Conservation (phyloP, 2,888 invertebrate genomes). For the Pachydiplax longipennis region DNA sequence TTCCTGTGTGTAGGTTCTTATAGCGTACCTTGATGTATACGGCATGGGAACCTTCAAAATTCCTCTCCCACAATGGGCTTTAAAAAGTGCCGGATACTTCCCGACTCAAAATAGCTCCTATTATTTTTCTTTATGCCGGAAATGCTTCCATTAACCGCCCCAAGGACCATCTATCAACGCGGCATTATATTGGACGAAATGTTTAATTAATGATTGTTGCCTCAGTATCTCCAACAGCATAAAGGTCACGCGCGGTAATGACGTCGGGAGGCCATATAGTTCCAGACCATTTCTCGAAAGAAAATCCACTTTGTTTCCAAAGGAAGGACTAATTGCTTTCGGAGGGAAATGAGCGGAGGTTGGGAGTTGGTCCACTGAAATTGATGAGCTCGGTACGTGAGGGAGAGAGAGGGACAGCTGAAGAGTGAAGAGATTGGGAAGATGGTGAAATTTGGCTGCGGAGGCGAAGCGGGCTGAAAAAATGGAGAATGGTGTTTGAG, state of each 20-base stretch:
- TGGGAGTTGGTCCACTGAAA: neutral
- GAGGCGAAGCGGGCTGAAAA: neutral
- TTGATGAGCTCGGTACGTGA: neutral
- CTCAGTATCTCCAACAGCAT: too few species aligned
- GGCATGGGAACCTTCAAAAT: too few species aligned
- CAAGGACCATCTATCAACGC: too few species aligned
- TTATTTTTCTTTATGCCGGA: too few species aligned
- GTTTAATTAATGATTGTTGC: too few species aligned
- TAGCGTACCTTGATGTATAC: too few species aligned
- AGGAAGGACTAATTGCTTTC: constrained; percentile 15
- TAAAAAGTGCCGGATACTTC: too few species aligned
- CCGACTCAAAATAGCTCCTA: too few species aligned
- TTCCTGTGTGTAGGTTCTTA: too few species aligned
- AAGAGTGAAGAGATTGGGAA: neutral
- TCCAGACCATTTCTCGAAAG: neutral
- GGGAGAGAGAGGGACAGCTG: neutral
- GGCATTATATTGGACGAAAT: too few species aligned
- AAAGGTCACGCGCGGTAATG: neutral
- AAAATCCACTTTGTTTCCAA: constrained; percentile 7
- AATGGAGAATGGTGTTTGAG: neutral
- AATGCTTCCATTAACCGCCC: too few species aligned
- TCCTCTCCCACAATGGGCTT: too few species aligned
- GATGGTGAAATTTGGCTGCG: neutral
- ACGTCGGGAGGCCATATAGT: neutral
- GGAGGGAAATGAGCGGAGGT: neutral